phyloP scores from a whole-genome alignment of 2,888 invertebrate species.

The Ryuthela nishihirai region DNA sequence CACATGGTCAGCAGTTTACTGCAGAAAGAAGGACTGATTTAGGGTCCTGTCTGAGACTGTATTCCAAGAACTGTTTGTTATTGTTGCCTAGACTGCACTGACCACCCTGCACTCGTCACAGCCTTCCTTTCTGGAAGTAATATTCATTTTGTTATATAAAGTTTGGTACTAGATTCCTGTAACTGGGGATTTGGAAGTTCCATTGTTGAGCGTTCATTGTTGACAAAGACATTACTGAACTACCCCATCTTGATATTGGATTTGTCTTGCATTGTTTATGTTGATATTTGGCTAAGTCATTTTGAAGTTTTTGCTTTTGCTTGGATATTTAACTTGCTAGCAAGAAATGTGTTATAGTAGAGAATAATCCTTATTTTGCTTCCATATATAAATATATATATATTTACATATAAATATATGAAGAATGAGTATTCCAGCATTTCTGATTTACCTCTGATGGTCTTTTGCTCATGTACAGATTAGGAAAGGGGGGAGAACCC shows the following conservation, averaged over 20 bases:
- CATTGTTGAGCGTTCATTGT: not conserved
- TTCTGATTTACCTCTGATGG: not conserved
- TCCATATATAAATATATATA: slow-evolving; percentile 12
- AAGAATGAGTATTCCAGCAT: slow-evolving; percentile 6
- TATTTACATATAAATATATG: slow-evolving; percentile 8
- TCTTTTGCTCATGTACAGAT: slow-evolving; percentile 3
- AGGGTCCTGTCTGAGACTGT: slow-evolving; percentile 11
- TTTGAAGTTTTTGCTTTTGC: slow-evolving; percentile 21
- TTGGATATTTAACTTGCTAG: slow-evolving; percentile 19
- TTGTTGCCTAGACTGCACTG: slow-evolving; percentile 23
- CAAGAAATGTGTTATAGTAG: slow-evolving; percentile 18
- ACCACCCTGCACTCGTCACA: slow-evolving; percentile 8
- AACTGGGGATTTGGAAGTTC: slow-evolving; percentile 17
- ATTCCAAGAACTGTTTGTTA: slow-evolving; percentile 33
- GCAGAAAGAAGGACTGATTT: slow-evolving; percentile 10
- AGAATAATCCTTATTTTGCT: slow-evolving; percentile 18
- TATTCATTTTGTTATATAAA: slow-evolving; percentile 23
- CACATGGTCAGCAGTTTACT: slow-evolving; percentile 20
- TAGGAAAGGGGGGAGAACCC: slow-evolving; percentile 5
- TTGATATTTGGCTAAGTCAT: slow-evolving; percentile 34
- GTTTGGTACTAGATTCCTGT: slow-evolving; percentile 18
- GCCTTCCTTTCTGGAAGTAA: slow-evolving; percentile 4
- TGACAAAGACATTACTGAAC: not conserved
- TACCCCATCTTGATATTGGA: slow-evolving; percentile 1
- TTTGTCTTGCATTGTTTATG: slow-evolving; percentile 16